Evolutionary conservation across 1,140 invertebrate genomes (phyloP), one percentile per base, ranked within the genome.

Genomic region (Pseudomyrmex dendroicus): DNA sequence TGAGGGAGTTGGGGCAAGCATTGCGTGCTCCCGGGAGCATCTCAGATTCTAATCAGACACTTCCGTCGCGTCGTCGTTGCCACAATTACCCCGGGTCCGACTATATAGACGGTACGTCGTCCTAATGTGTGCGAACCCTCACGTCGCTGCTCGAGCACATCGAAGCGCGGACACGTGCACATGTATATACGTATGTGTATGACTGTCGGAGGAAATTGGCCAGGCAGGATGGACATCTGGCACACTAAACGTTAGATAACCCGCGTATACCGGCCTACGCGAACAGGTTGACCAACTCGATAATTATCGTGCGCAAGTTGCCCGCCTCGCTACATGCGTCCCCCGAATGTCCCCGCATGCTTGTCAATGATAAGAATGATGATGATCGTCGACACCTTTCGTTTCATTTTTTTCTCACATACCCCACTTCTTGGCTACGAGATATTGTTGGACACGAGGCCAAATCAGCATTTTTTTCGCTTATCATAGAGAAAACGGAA

Each of bases 11-110:
- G 73, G 85, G 83, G 84, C 76, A 89, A 84, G 80, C 89, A 90
- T 92, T 85, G 91, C 91, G 91, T 92, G 91, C 89, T 89, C 84
- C 85, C 85, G 85, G 87, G 90, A 92, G 87, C 90, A 91, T 92
- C 91, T 93, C 92, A 92, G 92, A 93, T 93, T 92, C 89, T 89
- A 92, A 93, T 93, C 92, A 91, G 90, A 92, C 92, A 92, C 90
- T 92, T 92, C 91, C 89, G 88, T 89, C 89, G 86, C 88, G 86
- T 86, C 88, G 88, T 90, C 83, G 78, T 89, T 86, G 86, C 84
- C 89, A 90, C 91, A 92, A 92, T 92, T 92, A 91, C 90, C 86
- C 78, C 76, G 64, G 57, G 66, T 64, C 68, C 84, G 63, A 84
- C 83, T 70, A 84, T 76, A 78, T 84, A 67, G 57, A 50, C 64